phyloP scores from a whole-genome alignment of 92 coral and sea anemone genomes.

The Heliopora coerulea region DNA sequence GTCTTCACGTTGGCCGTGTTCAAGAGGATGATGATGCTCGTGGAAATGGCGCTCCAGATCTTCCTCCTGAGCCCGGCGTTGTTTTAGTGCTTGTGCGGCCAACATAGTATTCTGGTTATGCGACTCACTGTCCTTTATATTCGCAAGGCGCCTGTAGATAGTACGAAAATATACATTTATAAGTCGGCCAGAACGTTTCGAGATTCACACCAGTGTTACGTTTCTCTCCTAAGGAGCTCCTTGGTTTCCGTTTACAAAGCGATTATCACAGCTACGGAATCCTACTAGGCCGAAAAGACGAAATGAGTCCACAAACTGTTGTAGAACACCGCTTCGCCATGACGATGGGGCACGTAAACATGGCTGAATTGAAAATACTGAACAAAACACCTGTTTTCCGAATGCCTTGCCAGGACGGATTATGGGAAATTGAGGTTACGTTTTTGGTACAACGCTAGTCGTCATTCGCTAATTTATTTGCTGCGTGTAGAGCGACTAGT shows the following conservation, averaged over 20 bases:
- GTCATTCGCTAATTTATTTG: conserved; percentile 67
- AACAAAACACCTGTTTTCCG: conserved; percentile 88
- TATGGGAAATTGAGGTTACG: conserved; percentile 72
- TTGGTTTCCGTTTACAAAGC: not conserved
- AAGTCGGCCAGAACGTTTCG: conserved; percentile 46
- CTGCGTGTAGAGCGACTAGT: conserved; percentile 55
- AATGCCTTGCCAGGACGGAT: conserved; percentile 67
- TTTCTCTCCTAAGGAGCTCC: not conserved
- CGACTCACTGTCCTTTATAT: conserved; percentile 71
- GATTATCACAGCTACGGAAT: not conserved
- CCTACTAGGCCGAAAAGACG: conserved; percentile 26
- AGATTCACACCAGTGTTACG: conserved; percentile 1
- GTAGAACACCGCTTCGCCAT: conserved; percentile 98
- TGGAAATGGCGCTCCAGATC: conserved; percentile 61
- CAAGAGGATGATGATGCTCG: conserved; percentile 41
- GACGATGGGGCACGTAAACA: conserved; percentile 99
- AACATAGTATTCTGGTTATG: conserved; percentile 84
- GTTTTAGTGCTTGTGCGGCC: conserved; percentile 88
- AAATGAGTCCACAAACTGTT: conserved; percentile 29
- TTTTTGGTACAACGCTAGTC: conserved; percentile 61
- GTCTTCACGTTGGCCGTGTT: conserved; percentile 67
- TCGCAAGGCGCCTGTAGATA: conserved; percentile 90
- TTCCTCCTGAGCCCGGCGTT: conserved; percentile 68
- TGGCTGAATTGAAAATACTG: conserved; percentile 90
- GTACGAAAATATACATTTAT: conserved; percentile 97